Conservation (phyloP, 1,140 invertebrate genomes). For the Lysiphlebus fabarum region DNA sequence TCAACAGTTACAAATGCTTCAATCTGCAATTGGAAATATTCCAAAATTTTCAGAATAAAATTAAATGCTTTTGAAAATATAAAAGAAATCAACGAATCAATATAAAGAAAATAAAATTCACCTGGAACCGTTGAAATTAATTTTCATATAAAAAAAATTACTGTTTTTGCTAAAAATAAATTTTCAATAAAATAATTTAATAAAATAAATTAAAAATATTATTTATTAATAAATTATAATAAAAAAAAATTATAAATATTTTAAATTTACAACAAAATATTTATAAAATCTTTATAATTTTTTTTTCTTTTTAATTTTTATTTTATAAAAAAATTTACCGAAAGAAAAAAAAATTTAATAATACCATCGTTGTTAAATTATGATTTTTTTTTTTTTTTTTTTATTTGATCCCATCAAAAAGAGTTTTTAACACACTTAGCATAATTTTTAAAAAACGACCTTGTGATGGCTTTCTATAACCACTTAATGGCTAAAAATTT, state of each 20-base stretch:
- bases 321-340: too few species aligned
- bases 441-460: too few species aligned
- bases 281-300: neutral
- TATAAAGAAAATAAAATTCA: neutral
- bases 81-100: conserved; percentile 3
- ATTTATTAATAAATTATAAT: neutral
- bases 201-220: neutral
- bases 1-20: conserved; percentile 46
- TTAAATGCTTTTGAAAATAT: neutral
- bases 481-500: neutral
- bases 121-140: conserved; percentile 35
- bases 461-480: too few species aligned
- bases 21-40: conserved; percentile 43
- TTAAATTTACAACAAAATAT: too few species aligned
- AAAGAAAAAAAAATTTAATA: too few species aligned
- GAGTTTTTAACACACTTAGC: too few species aligned
- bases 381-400: too few species aligned
- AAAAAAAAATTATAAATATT: too few species aligned
- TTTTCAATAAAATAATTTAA: neutral
- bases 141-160: conserved; percentile 19
- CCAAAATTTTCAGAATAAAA: conserved; percentile 28
- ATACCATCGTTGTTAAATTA: too few species aligned
- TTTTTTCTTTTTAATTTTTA: conserved; percentile 1
- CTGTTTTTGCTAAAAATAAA: neutral
- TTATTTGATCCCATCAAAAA: too few species aligned